These are phyloP conservation scores for Hymenochirus boettgeri DNA, from an alignment of 2,113 vertebrate species.

Conservation along the genomic window DNA sequence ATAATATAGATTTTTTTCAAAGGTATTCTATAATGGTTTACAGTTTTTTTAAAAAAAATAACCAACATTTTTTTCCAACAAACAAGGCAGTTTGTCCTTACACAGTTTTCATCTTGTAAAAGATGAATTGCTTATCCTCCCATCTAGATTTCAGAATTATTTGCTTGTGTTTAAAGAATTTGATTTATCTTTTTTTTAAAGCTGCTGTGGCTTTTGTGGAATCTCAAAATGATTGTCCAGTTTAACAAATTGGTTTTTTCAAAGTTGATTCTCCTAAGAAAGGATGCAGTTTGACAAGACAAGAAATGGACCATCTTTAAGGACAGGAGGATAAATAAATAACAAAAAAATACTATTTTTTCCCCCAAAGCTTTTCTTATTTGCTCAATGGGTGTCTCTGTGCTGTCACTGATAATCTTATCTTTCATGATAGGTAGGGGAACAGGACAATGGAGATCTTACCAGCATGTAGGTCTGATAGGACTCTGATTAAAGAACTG, in stretches of 20 bases:
- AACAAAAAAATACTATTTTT: constrained; percentile 60
- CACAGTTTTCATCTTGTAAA: constrained; percentile 49
- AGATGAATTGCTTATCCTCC: constrained; percentile 70
- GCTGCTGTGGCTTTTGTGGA: constrained; percentile 64
- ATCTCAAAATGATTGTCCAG: constrained; percentile 69
- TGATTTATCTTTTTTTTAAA: constrained; percentile 74
- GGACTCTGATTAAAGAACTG: constrained; percentile 72
- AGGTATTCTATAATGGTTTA: too few species aligned
- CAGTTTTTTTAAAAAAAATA: too few species aligned
- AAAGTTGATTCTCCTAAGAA: constrained; percentile 69
- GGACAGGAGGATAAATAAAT: constrained; percentile 72
- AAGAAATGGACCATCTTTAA: constrained; percentile 73
- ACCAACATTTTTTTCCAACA: too few species aligned
- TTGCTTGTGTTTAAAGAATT: constrained; percentile 61
- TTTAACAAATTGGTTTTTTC: constrained; percentile 81
- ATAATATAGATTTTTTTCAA: too few species aligned
- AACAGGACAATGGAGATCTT: constrained; percentile 71
- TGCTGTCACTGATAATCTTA: constrained; percentile 86
- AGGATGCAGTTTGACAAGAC: constrained; percentile 70
- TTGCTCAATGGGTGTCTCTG: constrained; percentile 67
- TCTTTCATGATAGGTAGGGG: constrained; percentile 75
- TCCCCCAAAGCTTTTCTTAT: constrained; percentile 54
- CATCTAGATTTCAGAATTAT: constrained; percentile 63
- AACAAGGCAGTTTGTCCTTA: too few species aligned
- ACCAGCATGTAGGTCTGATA: constrained; percentile 66